Base-by-base conservation (phyloP, 2,888 invertebrate genomes). In the Andrena chrysosceles region DNA sequence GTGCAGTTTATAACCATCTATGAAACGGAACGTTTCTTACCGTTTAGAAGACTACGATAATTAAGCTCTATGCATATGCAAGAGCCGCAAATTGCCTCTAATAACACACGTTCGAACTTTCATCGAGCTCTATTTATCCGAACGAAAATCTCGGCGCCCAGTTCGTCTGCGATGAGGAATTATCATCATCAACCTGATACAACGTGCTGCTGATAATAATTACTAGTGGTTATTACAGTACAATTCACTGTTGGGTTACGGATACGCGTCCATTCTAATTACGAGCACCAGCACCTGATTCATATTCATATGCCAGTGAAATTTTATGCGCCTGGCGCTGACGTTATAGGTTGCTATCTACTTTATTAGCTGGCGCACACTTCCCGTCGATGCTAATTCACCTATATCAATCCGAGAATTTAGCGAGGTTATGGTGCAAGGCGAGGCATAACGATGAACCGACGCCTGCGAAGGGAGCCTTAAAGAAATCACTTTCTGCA, bases 151-250 rank as follows among this genome's bases (percentile, higher is more conserved):
- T 79, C 76, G 68, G 33, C 73, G 16, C n/a, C 29, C 13, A n/a
- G 33, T 29, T n/a, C 33, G 20, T 4, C 13, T 33, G 20, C 16
- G 10, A 33, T 52, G 23, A 35, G 35, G 60, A 64, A 79, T 54
- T 66, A 81, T 79, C 67, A 67, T 72, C 66, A 35, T 35, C 33
- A 48, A 67, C 29, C 33, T 63, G 80, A 56, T 74, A 68, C 42
- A 70, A 70, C 67, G 26, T 33, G 64, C 76, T 72, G 69, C 87
- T 82, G 81, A 88, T 88, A 88, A 85, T 88, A 88, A 88, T 87
- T 86, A 81, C 82, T 62, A 83, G 84, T 87, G 82, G 84, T 87
- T 88, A 88, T 88, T 85, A 87, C 88, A 88, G 85, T 88, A 87
- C 87, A 88, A 88, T 88, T 88, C 87, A 79, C 85, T 80, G 77